These are phyloP conservation scores for Seriola rivoliana DNA, from an alignment of 2,113 vertebrate genomes.

Conservation along the genomic window DNA sequence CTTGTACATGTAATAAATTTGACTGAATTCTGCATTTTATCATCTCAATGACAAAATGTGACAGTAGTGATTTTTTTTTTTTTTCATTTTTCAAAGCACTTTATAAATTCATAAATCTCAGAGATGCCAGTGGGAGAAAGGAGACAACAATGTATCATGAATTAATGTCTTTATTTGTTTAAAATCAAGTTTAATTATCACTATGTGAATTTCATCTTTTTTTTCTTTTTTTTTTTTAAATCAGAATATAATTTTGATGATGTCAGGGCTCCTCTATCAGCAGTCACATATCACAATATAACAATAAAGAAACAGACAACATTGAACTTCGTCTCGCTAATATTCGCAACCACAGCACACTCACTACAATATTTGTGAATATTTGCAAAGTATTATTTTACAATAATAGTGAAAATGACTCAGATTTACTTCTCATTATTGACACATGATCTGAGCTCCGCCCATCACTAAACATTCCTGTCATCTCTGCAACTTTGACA, in stretches of 20 bases:
- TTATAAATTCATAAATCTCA: background rate
- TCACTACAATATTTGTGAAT: background rate
- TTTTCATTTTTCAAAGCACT: no score
- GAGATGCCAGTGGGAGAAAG: background rate
- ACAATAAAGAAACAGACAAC: no score
- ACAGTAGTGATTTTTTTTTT: no score
- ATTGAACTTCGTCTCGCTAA: background rate
- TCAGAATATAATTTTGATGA: no score
- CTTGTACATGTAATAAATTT: background rate
- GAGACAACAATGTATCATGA: background rate
- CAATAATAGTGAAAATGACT: background rate
- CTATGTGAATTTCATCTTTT: no score
- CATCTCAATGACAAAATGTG: no score
- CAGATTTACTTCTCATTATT: conserved; percentile 11
- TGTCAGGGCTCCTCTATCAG: no score
- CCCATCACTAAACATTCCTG: background rate
- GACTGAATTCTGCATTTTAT: background rate
- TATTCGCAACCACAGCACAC: background rate
- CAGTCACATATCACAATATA: no score
- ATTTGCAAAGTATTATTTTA: background rate
- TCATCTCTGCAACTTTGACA: conserved; percentile 23
- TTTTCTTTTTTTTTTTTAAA: no score
- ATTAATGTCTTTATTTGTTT: background rate
- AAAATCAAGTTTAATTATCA: background rate
- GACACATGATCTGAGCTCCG: conserved; percentile 1